phyloP scores from a whole-genome alignment of 37 sponge, comb jelly and placozoan species.

The Diacarnus erythraeanus region DNA sequence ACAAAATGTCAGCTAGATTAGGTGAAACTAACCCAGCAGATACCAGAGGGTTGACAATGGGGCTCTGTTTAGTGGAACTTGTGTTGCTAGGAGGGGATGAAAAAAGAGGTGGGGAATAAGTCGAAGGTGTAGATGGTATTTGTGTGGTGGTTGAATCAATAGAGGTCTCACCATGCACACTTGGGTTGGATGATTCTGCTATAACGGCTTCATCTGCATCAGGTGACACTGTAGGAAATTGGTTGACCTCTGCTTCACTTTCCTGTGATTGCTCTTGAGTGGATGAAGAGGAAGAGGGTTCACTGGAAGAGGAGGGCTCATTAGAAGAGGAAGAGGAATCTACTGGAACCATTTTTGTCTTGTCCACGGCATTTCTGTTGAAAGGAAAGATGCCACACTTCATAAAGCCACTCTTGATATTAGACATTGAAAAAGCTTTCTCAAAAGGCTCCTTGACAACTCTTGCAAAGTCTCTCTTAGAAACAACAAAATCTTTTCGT shows the following conservation, averaged over 20 bases:
- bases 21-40: not conserved
- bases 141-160: not conserved
- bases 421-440: not conserved
- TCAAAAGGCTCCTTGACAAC: conserved; percentile 16
- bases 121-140: not conserved
- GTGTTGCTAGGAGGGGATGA: not conserved
- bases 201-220: no score
- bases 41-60: not conserved
- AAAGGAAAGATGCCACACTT: conserved; percentile 10
- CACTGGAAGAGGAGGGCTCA: no score
- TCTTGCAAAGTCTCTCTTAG: conserved; percentile 7
- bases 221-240: no score
- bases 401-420: no score
- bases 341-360: not conserved
- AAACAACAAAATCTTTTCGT: conserved; percentile 1
- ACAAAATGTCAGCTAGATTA: not conserved
- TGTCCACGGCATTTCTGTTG: not conserved
- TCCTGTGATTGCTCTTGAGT: no score
- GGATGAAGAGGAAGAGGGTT: no score
- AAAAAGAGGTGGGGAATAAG: not conserved
- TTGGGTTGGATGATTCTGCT: no score
- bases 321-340: no score
- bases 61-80: not conserved
- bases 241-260: no score
- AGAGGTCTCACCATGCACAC: not conserved